Evolutionary conservation across 2,113 vertebrate species (phyloP).

Genomic region (Archocentrus centrarchus): DNA sequence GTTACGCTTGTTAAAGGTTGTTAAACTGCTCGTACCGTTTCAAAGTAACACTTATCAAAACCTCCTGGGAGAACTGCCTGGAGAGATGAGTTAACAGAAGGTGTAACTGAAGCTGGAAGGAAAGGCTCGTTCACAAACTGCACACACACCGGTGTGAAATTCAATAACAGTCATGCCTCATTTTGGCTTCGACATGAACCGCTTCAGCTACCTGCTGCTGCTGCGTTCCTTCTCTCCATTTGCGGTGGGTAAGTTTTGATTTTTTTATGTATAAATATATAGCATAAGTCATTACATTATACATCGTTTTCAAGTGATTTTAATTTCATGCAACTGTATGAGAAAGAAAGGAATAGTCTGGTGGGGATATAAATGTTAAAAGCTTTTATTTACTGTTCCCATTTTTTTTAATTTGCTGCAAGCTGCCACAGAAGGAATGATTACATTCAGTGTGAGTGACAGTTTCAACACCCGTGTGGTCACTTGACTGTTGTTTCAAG

Average conservation of each 20-base stretch:
- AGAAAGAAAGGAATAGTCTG: too few species aligned
- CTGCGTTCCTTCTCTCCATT: background rate
- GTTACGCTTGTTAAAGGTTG: background rate
- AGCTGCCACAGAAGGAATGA: too few species aligned
- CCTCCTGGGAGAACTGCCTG: background rate
- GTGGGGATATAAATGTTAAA: too few species aligned
- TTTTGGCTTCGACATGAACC: background rate
- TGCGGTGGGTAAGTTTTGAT: slow-evolving; percentile 1
- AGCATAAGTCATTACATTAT: background rate
- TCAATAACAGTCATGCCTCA: background rate
- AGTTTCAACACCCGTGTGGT: too few species aligned
- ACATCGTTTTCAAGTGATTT: background rate
- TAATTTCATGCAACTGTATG: background rate
- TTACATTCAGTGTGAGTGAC: too few species aligned
- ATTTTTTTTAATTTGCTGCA: too few species aligned
- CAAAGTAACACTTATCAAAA: background rate
- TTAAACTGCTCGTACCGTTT: background rate
- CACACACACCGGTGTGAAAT: background rate
- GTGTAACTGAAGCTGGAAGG: background rate
- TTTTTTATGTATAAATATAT: background rate
- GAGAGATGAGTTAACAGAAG: background rate
- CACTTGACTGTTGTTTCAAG: too few species aligned
- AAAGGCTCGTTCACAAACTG: background rate
- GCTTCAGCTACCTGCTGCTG: background rate
- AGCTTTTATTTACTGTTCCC: too few species aligned